Evolutionary conservation across 2,888 invertebrate species (phyloP).

Genomic region (Stramonita haemastoma): DNA sequence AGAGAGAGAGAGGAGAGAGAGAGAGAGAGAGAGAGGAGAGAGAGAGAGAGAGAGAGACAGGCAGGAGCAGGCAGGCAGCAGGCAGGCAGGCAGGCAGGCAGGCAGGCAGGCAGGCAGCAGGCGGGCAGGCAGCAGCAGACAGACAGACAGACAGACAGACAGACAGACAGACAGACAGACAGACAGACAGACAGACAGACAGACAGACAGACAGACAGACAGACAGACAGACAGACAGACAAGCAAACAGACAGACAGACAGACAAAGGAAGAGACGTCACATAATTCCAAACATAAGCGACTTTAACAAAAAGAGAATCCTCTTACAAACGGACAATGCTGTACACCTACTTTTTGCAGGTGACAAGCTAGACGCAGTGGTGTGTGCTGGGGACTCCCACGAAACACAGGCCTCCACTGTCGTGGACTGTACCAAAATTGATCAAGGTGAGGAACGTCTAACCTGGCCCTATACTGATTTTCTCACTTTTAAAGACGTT

Average conservation of each 20-base stretch:
- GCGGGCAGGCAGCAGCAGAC: too few species aligned
- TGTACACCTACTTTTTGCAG: slow-evolving; percentile 43
- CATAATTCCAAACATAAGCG: neutral
- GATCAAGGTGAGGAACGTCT: slow-evolving; percentile 55
- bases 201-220: neutral
- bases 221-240: neutral
- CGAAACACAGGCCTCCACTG: slow-evolving; percentile 62
- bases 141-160: neutral
- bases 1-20: too few species aligned
- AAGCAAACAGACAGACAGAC: neutral
- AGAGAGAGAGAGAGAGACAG: too few species aligned
- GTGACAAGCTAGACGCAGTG: slow-evolving; percentile 59
- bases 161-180: neutral
- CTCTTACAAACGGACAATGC: too few species aligned
- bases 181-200: neutral
- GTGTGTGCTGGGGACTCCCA: slow-evolving; percentile 64
- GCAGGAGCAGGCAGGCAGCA: too few species aligned
- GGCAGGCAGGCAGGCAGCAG: neutral
- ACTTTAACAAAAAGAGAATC: too few species aligned
- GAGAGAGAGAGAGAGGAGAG: too few species aligned
- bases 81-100: too few species aligned
- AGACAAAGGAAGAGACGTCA: neutral
- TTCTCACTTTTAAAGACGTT: too few species aligned
- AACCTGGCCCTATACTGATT: too few species aligned
- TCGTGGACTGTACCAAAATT: slow-evolving; percentile 62